Percentiles rank a stretch among this genome's conserved stretches.
These are phyloP conservation scores for Bubo scandiacus DNA, from an alignment of 2,113 vertebrate genomes.

Conservation along the genomic window DNA sequence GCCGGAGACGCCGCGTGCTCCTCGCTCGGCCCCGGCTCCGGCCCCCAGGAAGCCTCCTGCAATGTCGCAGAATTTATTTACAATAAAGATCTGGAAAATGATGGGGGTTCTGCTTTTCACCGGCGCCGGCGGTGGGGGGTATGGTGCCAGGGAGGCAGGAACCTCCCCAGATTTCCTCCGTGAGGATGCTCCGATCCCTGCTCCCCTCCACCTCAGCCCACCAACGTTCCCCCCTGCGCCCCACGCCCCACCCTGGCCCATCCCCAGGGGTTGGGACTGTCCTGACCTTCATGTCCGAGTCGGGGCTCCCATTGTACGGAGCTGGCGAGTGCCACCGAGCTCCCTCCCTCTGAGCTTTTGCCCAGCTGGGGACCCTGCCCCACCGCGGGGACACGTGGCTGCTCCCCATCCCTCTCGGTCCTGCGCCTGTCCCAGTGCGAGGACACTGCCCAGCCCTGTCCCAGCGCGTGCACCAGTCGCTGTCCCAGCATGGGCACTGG, in stretches of 20 bases:
- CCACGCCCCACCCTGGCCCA: fast-evolving
- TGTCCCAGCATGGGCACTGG: fast-evolving
- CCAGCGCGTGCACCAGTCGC: fast-evolving
- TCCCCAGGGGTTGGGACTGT: neutral
- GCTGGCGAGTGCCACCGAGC: fast-evolving
- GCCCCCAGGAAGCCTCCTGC: constrained; percentile 1
- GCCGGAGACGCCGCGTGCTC: neutral
- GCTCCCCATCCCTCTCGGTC: fast-evolving
- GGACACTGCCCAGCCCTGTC: neutral
- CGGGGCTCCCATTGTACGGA: fast-evolving
- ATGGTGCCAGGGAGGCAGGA: fast-evolving
- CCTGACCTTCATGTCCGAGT: fast-evolving
- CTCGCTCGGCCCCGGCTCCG: neutral
- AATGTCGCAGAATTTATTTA: constrained; percentile 35
- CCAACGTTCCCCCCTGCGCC: fast-evolving
- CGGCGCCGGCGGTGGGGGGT: fast-evolving
- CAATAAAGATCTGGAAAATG: constrained; percentile 54
- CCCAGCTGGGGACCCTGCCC: neutral
- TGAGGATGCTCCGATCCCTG: neutral
- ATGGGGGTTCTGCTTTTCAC: neutral
- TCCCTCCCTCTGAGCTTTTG: neutral
- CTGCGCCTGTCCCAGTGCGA: fast-evolving
- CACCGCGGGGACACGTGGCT: fast-evolving
- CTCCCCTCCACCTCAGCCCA: neutral
- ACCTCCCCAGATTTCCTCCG: fast-evolving